Evolutionary conservation across 2,113 vertebrate genomes (phyloP).

Genomic region (Lanius ludovicianus): DNA sequence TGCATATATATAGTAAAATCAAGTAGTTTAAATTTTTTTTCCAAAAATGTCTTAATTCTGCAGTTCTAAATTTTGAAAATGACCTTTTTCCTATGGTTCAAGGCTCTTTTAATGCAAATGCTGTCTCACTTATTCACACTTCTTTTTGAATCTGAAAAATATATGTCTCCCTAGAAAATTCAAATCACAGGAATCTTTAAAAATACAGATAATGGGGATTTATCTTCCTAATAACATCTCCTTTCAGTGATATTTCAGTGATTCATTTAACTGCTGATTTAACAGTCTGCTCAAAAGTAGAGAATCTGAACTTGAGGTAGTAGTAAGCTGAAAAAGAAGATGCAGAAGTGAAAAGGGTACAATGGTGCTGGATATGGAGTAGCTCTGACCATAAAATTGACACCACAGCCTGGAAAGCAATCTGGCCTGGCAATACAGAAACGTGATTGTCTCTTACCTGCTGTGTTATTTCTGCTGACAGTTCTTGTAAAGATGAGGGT

Average conservation of each 20-base stretch:
- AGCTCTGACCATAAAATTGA: not conserved
- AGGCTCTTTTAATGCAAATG: not conserved
- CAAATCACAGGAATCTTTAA: not conserved
- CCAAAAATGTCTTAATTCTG: not conserved
- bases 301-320: not conserved
- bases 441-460: not conserved
- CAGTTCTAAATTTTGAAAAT: not conserved
- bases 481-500: not conserved
- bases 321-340: not conserved
- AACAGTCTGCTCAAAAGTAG: not conserved
- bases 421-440: not conserved
- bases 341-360: not conserved
- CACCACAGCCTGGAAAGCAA: not conserved
- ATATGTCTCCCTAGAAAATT: not conserved
- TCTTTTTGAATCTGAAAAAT: not conserved
- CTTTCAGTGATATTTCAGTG: not conserved
- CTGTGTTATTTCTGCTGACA: not conserved
- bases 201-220: not conserved
- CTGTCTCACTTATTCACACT: not conserved
- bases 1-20: not conserved
- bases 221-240: not conserved
- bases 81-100: not conserved
- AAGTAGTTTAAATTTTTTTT: not conserved
- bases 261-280: not conserved
- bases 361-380: no score